Evolutionary conservation across 2,888 invertebrate species (phyloP), one percentile per base, ranked within the genome.

Genomic region (Chloromyia formosa): DNA sequence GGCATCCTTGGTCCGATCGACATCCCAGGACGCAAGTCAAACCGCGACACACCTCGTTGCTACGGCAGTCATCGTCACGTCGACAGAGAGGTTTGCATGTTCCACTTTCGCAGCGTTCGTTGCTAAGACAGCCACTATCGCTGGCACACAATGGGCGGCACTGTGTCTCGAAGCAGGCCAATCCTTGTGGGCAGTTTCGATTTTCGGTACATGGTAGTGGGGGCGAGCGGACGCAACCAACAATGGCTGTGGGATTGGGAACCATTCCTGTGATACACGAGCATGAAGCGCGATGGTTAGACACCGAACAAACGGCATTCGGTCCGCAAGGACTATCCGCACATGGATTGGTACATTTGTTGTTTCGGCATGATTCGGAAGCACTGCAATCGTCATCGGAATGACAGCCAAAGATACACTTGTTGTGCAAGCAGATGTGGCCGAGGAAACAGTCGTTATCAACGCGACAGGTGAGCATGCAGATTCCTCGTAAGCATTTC

Each of bases 361-460:
- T 94, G 78, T 90, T 90, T 79, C 92, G 88, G 81, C 96, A 96
- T 5, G 94, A 91, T 83, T 95, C 93, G 72, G 92, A 92, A 0
- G 91, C 92, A 78, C 93, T 92, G 83, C 96, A 96, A 82, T 96
- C 96, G 79, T 94, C 94, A 81, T 95, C 94, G 18, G 90, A 89
- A 78, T 94, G 91, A 82, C 96, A 96, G 53, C 96, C 96, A 79
- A 92, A 92, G 75, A 93, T 89, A 81, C 96, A 96, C 86, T 93
- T 93, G 81, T 94, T 94, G 81, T 91, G 90, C 74, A 95, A 85
- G 81, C 96, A 96, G 78, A 96, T 94, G 81, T 96, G 95, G 0
- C 95, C 95, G 75, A 95, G 87, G 89, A 96, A 95, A 81, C 96
- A 96, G 81, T 96, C 96, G 81, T 95, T 94, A 82, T 96, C 95